phyloP scores from a whole-genome alignment of 2,797 vertebrate genomes.

The Borostomias antarcticus region DNA sequence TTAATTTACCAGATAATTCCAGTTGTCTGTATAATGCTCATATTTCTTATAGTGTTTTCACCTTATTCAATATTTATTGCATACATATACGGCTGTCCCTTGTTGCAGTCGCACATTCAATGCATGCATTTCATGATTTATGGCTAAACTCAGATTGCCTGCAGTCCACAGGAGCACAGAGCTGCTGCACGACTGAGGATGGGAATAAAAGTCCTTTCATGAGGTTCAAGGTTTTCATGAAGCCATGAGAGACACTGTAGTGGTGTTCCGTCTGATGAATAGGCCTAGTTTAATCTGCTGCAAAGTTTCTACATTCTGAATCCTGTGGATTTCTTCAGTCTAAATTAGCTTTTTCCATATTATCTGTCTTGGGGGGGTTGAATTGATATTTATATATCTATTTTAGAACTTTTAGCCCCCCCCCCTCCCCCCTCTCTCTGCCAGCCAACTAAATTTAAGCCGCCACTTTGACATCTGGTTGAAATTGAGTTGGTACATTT shows the following conservation, averaged over 20 bases:
- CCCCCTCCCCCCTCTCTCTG: no score
- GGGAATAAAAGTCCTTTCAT: not conserved
- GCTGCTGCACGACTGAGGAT: not conserved
- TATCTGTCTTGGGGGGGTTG: not conserved
- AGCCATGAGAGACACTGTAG: not conserved
- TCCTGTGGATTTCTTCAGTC: slow-evolving; percentile 4
- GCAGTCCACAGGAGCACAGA: not conserved
- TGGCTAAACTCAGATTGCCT: slow-evolving; percentile 4
- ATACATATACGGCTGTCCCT: slow-evolving; percentile 8
- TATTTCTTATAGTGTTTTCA: slow-evolving; percentile 2
- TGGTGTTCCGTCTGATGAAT: not conserved
- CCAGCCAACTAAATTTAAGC: slow-evolving; percentile 4
- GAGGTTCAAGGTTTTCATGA: not conserved
- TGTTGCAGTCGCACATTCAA: slow-evolving; percentile 11
- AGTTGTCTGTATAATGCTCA: not conserved
- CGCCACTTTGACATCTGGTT: slow-evolving; percentile 16
- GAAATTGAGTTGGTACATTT: slow-evolving; percentile 22
- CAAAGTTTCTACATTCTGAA: slow-evolving; percentile 3
- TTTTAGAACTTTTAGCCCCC: slow-evolving; percentile 1
- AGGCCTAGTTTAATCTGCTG: not conserved
- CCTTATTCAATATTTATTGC: slow-evolving; percentile 17
- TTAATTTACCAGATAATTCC: not conserved
- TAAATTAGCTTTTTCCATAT: not conserved
- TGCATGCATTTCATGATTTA: slow-evolving; percentile 5
- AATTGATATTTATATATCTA: slow-evolving; percentile 12